These are phyloP conservation scores for Watsonalla cultraria DNA, from an alignment of 2,888 invertebrate genomes.

Conservation along the genomic window DNA sequence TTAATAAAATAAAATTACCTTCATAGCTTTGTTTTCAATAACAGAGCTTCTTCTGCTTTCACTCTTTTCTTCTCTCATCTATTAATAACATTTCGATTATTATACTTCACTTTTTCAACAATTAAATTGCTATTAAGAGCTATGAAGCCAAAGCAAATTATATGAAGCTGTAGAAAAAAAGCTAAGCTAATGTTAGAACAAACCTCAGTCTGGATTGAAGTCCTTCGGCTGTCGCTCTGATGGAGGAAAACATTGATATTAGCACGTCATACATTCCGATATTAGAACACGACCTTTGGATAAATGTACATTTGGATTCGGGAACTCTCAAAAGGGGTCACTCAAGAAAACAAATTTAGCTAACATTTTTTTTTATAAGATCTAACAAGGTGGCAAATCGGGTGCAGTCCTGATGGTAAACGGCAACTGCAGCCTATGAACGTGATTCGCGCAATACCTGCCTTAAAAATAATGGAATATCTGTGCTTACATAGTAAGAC, in stretches of 20 bases:
- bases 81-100: conserved; percentile 11
- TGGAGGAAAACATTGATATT: conserved; percentile 30
- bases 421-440: too few species aligned
- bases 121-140: too few species aligned
- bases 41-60: conserved; percentile 67
- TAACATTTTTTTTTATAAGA: too few species aligned
- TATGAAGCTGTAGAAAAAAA: background rate
- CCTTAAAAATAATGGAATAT: too few species aligned
- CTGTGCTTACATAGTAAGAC: too few species aligned
- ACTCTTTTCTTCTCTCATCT: conserved; percentile 56
- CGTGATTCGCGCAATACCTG: too few species aligned
- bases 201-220: conserved; percentile 62
- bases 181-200: conserved; percentile 17
- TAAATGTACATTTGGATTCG: background rate
- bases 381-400: too few species aligned
- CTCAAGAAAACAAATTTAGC: too few species aligned
- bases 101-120: conserved; percentile 9
- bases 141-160: too few species aligned
- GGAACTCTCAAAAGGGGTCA: background rate
- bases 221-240: conserved; percentile 65
- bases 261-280: conserved; percentile 23
- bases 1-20: conserved; percentile 35
- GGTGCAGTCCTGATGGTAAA: too few species aligned
- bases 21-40: conserved; percentile 61
- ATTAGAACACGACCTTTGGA: conserved; percentile 8